Conservation (phyloP, 2,888 invertebrate genomes). For the Torymus aiolomorphi region DNA sequence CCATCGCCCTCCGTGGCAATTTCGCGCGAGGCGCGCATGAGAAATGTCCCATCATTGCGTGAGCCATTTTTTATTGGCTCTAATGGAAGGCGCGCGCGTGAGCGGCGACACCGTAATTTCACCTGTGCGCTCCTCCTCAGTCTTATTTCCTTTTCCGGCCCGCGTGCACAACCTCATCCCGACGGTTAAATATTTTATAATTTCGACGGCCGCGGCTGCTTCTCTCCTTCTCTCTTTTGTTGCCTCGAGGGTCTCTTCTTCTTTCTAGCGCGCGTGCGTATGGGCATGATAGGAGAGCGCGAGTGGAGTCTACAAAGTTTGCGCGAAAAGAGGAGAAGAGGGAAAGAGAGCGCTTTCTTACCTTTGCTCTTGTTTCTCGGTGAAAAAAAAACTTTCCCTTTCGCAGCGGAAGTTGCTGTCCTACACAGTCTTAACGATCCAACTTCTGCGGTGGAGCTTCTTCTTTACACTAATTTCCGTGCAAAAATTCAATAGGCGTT, state of each 20-base stretch:
- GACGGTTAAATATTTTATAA: conserved; percentile 31
- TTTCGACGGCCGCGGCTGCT: neutral
- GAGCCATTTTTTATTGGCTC: conserved; percentile 35
- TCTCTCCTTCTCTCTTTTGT: neutral
- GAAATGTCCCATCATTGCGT: conserved; percentile 21
- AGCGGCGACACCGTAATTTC: conserved; percentile 18
- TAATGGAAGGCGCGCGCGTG: conserved; percentile 15
- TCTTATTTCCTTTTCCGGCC: neutral
- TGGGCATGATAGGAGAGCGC: too few relatives aligned
- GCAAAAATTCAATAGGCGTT: conserved; percentile 4
- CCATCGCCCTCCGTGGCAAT: neutral
- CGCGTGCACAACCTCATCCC: too few relatives aligned
- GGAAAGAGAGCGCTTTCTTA: conserved; percentile 2
- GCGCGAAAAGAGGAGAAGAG: too few relatives aligned
- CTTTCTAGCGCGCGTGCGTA: too few relatives aligned
- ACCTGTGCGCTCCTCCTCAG: neutral
- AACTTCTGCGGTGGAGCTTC: conserved; percentile 10
- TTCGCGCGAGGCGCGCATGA: neutral
- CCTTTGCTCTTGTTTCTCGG: conserved; percentile 29
- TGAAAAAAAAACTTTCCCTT: conserved; percentile 35
- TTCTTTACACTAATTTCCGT: conserved; percentile 4
- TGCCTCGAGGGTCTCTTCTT: neutral
- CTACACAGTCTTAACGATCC: neutral
- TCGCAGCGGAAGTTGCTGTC: conserved; percentile 11
- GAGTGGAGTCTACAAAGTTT: too few relatives aligned